Conservation (phyloP, 1,140 invertebrate genomes). For the Samia ricini region DNA sequence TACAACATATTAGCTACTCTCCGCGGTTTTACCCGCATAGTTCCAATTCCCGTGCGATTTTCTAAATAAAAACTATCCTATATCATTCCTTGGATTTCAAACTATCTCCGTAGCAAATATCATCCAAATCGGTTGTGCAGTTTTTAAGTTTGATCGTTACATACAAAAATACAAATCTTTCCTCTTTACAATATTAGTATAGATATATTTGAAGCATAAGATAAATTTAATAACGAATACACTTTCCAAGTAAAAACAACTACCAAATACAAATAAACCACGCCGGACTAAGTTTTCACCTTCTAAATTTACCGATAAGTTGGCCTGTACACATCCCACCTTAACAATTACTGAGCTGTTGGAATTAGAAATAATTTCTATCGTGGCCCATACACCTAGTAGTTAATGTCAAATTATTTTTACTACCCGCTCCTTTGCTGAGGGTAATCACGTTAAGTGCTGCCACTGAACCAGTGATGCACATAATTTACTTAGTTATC, state of each 20-base stretch:
- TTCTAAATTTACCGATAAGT: background rate
- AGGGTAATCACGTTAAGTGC: constrained; percentile 25
- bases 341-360: constrained; percentile 3
- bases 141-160: no score
- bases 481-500: background rate
- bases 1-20: no score
- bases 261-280: background rate
- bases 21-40: no score
- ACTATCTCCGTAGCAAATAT: no score
- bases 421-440: constrained; percentile 20
- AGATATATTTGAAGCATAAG: no score
- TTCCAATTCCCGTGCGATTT: no score
- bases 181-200: no score
- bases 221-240: no score
- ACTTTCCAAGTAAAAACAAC: background rate
- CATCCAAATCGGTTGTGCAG: no score
- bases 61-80: no score
- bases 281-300: background rate
- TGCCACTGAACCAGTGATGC: constrained; percentile 3
- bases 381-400: constrained; percentile 13
- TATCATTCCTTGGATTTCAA: no score
- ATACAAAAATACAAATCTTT: no score
- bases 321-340: background rate
- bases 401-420: constrained; percentile 33
- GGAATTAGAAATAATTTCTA: constrained; percentile 17